Evolutionary conservation across 2,113 vertebrate species (phyloP), one percentile per base, ranked within the genome.

Genomic region (Bufo bufo): DNA sequence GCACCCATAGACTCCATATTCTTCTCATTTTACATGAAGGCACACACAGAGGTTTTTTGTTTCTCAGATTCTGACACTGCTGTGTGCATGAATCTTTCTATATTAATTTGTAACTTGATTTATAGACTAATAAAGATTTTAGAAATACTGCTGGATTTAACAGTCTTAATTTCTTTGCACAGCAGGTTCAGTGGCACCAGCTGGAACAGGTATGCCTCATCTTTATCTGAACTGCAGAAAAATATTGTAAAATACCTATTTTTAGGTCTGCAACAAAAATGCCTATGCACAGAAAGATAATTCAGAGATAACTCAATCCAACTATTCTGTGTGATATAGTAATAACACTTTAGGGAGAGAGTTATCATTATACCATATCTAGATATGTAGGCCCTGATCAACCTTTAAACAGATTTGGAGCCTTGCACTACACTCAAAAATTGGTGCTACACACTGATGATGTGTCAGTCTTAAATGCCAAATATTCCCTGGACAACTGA

Each of bases 161-260:
- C 69, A 71, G 3, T 82, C 4, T 85, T 59, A 7, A 49, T 75
- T 77, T 77, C 7, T 58, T 33, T 77, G 9, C 59, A 9, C 10
- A 74, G 19, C 79, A 83, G 86, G 80, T 52, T 61, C 80, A 47
- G 50, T 77, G 1, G 69, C 43, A 17, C 86, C 86, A 8, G 69
- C 80, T 33, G 71, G 79, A 17, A 88, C 80, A 50, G 86, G 86
- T 88, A 88, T 61, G 80, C 52, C 11, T 7, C 49, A 72, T 1
- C n/a, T 33, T 69, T 33, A 33, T 81, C 33, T 66, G 17, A 49
- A 65, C 11, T n/a, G 23, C 2, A 52, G 14, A 56, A 54, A 20
- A 83, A 50, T 65, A 47, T 66, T 47, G 23, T 33, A 59, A 33
- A 33, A 52, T 52, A 77, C 6, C 7, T 77, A 8, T 77, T 49